These are phyloP conservation scores for Motacilla alba DNA, from an alignment of 2,113 vertebrate genomes.

Conservation along the genomic window DNA sequence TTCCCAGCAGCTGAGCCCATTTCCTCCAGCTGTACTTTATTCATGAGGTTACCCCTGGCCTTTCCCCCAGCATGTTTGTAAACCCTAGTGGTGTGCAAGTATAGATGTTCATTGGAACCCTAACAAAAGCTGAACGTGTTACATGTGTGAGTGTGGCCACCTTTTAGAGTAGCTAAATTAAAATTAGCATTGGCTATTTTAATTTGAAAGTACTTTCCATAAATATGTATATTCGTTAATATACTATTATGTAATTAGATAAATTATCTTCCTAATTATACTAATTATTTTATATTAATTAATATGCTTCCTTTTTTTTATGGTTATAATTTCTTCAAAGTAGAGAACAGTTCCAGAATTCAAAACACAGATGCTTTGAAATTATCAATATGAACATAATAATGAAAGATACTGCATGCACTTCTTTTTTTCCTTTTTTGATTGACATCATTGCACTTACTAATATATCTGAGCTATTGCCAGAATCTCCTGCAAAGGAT, in stretches of 20 bases:
- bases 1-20: not conserved
- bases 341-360: not conserved
- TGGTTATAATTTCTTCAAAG: not conserved
- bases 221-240: not conserved
- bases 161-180: not conserved
- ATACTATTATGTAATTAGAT: not conserved
- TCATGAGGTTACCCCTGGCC: not conserved
- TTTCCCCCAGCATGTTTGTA: not conserved
- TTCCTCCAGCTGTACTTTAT: not conserved
- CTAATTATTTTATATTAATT: not conserved
- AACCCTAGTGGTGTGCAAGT: not conserved
- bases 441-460: constrained; percentile 2
- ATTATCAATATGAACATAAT: not conserved
- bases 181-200: not conserved
- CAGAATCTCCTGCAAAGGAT: constrained; percentile 5
- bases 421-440: not conserved
- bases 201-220: not conserved
- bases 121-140: not conserved
- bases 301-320: not conserved
- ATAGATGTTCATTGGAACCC: not conserved
- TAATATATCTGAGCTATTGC: not conserved
- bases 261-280: not conserved
- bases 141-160: not conserved
- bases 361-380: not conserved
- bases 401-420: not conserved